Conservation (phyloP, 2,888 invertebrate species). For the Dynastes hyllus region DNA sequence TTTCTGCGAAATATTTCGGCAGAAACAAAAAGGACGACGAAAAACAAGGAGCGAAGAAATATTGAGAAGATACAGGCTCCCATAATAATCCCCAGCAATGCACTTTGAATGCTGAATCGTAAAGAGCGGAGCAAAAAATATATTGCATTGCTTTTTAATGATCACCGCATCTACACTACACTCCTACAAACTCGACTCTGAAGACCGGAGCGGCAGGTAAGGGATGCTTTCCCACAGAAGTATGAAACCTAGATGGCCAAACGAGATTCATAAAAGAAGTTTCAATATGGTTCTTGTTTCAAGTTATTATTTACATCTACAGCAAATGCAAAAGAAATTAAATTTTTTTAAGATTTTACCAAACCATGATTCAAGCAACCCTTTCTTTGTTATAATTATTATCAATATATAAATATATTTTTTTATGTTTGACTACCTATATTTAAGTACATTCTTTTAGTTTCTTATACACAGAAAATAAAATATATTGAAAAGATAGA, state of each 20-base stretch:
- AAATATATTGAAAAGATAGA: too few species aligned
- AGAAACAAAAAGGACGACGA: constrained; percentile 43
- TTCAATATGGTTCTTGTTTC: too few species aligned
- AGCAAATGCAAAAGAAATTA: too few species aligned
- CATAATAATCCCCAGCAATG: constrained; percentile 52
- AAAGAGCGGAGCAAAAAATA: constrained; percentile 60
- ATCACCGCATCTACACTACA: constrained; percentile 61
- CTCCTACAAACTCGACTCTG: constrained; percentile 52
- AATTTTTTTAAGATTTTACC: too few species aligned
- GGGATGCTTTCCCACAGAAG: constrained; percentile 35
- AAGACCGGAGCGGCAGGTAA: constrained; percentile 48
- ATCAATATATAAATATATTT: too few species aligned
- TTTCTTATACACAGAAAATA: too few species aligned
- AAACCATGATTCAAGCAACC: too few species aligned
- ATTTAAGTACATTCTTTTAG: too few species aligned
- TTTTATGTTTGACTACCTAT: too few species aligned
- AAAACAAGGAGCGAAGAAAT: constrained; percentile 43
- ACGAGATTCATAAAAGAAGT: not conserved
- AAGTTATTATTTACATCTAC: too few species aligned
- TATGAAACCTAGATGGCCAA: constrained; percentile 19
- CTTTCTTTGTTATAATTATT: too few species aligned
- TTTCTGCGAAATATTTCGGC: constrained; percentile 52
- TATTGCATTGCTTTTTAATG: constrained; percentile 64
- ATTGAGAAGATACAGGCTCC: constrained; percentile 49
- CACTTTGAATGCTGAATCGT: constrained; percentile 52